phyloP scores from a whole-genome alignment of 2,888 invertebrate species.

The Cantharis rustica region DNA sequence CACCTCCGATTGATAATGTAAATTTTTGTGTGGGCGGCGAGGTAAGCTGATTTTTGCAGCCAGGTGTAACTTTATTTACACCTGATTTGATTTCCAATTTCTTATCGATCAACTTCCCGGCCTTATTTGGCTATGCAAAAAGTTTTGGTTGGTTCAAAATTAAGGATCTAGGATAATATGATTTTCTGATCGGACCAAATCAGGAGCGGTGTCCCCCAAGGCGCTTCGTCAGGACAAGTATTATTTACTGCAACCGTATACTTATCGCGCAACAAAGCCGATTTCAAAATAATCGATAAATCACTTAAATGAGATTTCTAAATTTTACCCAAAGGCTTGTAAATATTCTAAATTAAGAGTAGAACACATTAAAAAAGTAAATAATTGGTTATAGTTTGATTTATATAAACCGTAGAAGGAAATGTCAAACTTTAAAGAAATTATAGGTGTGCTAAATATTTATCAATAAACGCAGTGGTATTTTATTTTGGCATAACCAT shows the following conservation, averaged over 20 bases:
- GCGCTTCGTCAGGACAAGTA: neutral
- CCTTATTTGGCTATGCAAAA: conserved; percentile 7
- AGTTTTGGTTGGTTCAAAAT: too few relatives aligned
- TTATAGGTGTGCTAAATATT: conserved; percentile 33
- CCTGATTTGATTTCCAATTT: conserved; percentile 34
- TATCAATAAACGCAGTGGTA: conserved; percentile 16
- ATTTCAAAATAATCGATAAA: neutral
- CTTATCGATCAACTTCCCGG: conserved; percentile 13
- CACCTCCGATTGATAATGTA: conserved; percentile 38
- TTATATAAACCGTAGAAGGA: conserved; percentile 27
- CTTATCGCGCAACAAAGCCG: neutral
- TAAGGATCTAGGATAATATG: too few relatives aligned
- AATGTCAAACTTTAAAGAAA: conserved; percentile 30
- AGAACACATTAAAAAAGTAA: conserved; percentile 1
- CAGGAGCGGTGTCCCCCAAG: neutral
- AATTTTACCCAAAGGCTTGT: neutral
- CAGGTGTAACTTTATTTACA: conserved; percentile 35
- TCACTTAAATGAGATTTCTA: neutral
- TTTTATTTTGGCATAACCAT: conserved; percentile 15
- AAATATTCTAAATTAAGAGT: neutral
- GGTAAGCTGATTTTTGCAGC: conserved; percentile 35
- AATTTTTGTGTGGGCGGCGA: conserved; percentile 37
- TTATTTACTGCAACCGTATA: neutral
- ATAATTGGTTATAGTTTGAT: conserved; percentile 21
- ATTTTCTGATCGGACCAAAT: too few relatives aligned